These are phyloP conservation scores for Dicranocentrus wangi DNA, from an alignment of 2,888 invertebrate genomes.

Conservation along the genomic window DNA sequence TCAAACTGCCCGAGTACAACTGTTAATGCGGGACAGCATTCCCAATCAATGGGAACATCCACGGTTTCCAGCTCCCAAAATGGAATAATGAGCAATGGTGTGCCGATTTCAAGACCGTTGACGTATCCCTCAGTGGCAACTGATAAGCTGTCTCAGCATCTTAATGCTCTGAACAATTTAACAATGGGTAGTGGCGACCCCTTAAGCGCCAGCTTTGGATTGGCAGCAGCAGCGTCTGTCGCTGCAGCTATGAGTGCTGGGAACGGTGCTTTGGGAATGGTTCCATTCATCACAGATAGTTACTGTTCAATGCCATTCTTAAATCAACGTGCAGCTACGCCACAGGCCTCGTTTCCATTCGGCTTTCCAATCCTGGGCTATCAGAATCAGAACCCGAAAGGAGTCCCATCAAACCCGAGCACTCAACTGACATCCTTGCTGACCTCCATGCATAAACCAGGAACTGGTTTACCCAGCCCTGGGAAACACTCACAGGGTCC, in stretches of 20 bases:
- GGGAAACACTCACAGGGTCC: not conserved
- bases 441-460: slow-evolving; percentile 23
- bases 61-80: not conserved
- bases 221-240: slow-evolving; percentile 22
- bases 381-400: no score
- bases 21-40: not conserved
- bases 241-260: not conserved
- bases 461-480: slow-evolving; percentile 20
- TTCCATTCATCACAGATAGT: slow-evolving; percentile 62
- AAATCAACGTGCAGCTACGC: not conserved
- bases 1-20: no score
- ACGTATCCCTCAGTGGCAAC: not conserved
- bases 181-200: slow-evolving; percentile 1
- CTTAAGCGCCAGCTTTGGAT: slow-evolving; percentile 1
- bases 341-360: slow-evolving; percentile 24
- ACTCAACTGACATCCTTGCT: not conserved
- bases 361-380: not conserved
- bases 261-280: slow-evolving; percentile 42
- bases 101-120: not conserved
- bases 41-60: not conserved
- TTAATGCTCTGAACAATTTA: slow-evolving; percentile 28
- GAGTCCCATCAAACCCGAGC: no score
- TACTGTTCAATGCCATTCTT: slow-evolving; percentile 60
- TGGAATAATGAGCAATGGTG: not conserved
- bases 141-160: slow-evolving; percentile 36